Evolutionary conservation across 2,113 vertebrate species (phyloP), one percentile per base, ranked within the genome.

Genomic region (Porphyrio hochstetteri): DNA sequence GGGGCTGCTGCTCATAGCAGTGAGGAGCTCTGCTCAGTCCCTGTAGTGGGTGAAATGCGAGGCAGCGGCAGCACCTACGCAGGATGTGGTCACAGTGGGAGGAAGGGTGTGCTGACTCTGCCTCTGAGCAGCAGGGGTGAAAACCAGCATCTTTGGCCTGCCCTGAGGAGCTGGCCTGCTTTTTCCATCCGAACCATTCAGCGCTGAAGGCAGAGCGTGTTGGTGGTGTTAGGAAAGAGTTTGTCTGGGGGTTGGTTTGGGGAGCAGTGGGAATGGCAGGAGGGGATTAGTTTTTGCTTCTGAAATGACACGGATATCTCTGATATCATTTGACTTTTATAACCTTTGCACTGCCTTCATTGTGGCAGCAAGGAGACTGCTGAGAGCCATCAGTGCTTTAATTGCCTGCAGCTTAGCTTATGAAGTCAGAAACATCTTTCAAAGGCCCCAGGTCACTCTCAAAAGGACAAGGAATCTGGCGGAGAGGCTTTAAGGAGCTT

Each of bases 1-100:
- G 42, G 28, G 60, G 17, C 65, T 76, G 65, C 40, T 44, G n/a
- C 31, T 90, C 27, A 4, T 20, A 44, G 86, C 53, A 38, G 20
- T 0, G 24, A 72, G 86, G 74, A 20, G 7, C 67, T 56, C 35
- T n/a, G 64, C 48, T 15, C 1, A 2, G 60, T 65, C 48, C 59
- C 57, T 1, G 2, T 50, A 31, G 72, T 28, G 2, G 64, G 52
- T 31, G 82, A 16, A 4, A 15, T 4, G 11, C 2, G 29, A 35
- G 80, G 67, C 1, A 0, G 56, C 10, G 21, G 31, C 81, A 53
- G 67, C 0, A 0, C 82, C 83, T 9, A 40, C 0, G 1, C 50
- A 21, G 31, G 88, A 40, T 46, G 77, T 53, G 23, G 69, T 42
- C 63, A 7, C 14, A 27, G 82, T 14, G 3, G 82, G 69, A 86